Evolutionary conservation across 2,888 invertebrate genomes (phyloP), one percentile per base, ranked within the genome.

Genomic region (Arge pagana): DNA sequence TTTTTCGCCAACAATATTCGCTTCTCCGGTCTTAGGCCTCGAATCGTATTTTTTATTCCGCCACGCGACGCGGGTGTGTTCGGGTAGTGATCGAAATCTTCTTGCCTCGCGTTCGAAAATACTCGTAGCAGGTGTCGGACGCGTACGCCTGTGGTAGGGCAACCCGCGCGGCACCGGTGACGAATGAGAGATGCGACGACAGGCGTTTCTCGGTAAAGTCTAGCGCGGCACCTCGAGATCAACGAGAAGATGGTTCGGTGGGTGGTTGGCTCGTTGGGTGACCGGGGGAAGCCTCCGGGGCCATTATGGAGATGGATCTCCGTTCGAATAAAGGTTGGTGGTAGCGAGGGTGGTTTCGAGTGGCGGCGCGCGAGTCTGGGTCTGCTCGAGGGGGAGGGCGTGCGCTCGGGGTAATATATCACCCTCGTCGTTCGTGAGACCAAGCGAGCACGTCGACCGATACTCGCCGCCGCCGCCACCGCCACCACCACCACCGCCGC

Each of bases 251-350:
- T 23, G 35, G 45, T 28, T 21, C 26, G 41, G 16, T 7, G 19
- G 36, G 36, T 16, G 16, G 18, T 18, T 13, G 41, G 41, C 16
- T 41, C 28, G 41, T 28, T 61, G 67, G 64, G 66, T 65, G 64
- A 63, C 60, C 57, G 49, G 56, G 48, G 60, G 63, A 63, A 61
- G 66, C 63, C 65, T 63, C 33, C 63, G 64, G 67, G 66, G 67
- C 67, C 68, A 72, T 74, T 73, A 73, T 72, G 70, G 72, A 73
- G 71, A 74, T 73, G 68, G 73, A 74, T 73, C 70, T 74, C 67
- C 66, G 64, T 67, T 68, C 65, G 70, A 68, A 71, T 72, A 71
- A 71, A 68, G 68, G 65, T 65, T 62, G 56, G 48, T 51, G 42
- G 58, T 52, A 57, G 59, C 58, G 58, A 58, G 62, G 65, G 57